phyloP scores from a whole-genome alignment of 2,113 vertebrate genomes.

The Pterocles burchelli region DNA sequence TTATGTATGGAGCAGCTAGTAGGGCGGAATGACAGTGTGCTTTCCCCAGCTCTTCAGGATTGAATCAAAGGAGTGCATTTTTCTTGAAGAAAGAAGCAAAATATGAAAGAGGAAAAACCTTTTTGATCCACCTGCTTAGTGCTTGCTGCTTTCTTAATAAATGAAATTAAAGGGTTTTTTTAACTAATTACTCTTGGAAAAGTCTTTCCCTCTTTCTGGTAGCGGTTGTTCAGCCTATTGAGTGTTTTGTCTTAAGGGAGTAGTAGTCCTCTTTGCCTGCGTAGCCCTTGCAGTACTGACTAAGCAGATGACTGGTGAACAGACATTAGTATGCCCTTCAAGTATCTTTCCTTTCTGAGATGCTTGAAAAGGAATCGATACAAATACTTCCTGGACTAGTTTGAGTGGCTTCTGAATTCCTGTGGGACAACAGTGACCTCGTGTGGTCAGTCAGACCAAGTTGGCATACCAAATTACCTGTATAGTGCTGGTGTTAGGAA shows the following conservation, averaged over 20 bases:
- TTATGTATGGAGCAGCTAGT: background rate
- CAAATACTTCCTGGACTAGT: background rate
- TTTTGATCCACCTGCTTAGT: background rate
- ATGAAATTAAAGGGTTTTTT: background rate
- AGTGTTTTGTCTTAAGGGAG: background rate
- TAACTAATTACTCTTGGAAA: background rate
- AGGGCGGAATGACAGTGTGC: background rate
- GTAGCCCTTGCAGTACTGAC: background rate
- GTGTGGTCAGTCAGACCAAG: constrained; percentile 5
- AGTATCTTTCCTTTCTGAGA: background rate
- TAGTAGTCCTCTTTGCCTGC: background rate
- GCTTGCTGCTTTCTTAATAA: background rate
- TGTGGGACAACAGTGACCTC: constrained; percentile 50
- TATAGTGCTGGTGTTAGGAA: background rate
- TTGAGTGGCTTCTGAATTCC: background rate
- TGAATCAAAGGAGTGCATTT: background rate
- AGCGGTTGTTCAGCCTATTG: background rate
- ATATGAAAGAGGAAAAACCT: background rate
- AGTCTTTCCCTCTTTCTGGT: background rate
- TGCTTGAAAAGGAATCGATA: background rate
- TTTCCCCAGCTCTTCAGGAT: background rate
- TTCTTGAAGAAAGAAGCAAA: background rate
- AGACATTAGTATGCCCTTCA: background rate
- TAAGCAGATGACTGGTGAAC: background rate
- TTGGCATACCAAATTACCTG: background rate